phyloP scores from a whole-genome alignment of 2,113 vertebrate genomes.

The Anarrhichthys ocellatus region DNA sequence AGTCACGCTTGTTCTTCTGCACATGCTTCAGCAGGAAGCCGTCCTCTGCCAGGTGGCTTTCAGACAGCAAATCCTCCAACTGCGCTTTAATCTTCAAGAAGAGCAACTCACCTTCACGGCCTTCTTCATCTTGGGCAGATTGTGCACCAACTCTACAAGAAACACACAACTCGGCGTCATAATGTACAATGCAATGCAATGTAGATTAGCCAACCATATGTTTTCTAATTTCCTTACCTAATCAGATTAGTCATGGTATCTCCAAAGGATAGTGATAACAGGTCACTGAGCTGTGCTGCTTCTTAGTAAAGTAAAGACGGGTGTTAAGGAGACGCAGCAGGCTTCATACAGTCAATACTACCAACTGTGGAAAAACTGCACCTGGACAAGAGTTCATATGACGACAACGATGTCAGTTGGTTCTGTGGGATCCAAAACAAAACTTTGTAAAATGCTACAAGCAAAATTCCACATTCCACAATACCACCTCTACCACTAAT shows the following conservation, averaged over 20 bases:
- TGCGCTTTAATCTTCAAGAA: constrained; percentile 47
- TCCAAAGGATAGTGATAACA: not conserved
- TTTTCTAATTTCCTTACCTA: constrained; percentile 52
- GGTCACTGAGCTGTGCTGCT: not conserved
- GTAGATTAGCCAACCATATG: not conserved
- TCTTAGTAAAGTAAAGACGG: not conserved
- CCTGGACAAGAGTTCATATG: constrained; percentile 15
- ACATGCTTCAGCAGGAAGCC: constrained; percentile 69
- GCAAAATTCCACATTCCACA: constrained; percentile 35
- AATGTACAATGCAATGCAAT: not conserved
- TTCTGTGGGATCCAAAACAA: constrained; percentile 49
- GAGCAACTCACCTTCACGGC: constrained; percentile 21
- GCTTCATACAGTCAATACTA: not conserved
- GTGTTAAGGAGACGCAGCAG: not conserved
- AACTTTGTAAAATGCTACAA: constrained; percentile 57
- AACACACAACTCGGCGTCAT: constrained; percentile 23
- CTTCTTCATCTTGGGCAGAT: constrained; percentile 15
- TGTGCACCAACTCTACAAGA: constrained; percentile 27
- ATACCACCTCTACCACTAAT: constrained; percentile 1
- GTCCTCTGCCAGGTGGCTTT: constrained; percentile 62
- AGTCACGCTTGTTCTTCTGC: constrained; percentile 57
- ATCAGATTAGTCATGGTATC: constrained; percentile 43
- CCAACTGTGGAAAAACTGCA: constrained; percentile 3
- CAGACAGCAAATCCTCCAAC: constrained; percentile 63
- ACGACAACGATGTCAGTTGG: constrained; percentile 9